Conservation (phyloP, 2,113 vertebrate genomes). For the Columba janthina region DNA sequence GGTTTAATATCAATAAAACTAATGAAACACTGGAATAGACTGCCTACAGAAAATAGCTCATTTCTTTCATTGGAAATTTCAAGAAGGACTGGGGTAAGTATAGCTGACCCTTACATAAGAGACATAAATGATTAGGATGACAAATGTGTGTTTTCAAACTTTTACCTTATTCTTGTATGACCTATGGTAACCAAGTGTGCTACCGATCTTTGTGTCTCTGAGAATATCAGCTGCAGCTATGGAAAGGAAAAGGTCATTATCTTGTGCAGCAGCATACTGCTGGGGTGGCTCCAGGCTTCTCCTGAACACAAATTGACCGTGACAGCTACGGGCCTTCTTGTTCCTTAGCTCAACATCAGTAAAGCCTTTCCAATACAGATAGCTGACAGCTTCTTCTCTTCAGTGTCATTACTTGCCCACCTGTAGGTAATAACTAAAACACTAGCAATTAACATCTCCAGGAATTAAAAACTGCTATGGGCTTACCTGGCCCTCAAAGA, state of each 20-base stretch:
- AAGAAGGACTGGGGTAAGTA: background rate
- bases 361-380: background rate
- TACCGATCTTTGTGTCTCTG: background rate
- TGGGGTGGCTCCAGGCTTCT: rapidly evolving
- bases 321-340: rapidly evolving
- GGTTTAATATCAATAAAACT: background rate
- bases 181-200: background rate
- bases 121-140: background rate
- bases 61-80: background rate
- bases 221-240: background rate
- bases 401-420: background rate
- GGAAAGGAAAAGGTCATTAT: background rate
- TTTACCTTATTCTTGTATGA: background rate
- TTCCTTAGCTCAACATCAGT: background rate
- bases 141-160: background rate
- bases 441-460: background rate
- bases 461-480: background rate
- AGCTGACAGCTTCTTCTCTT: background rate
- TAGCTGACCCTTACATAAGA: background rate
- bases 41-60: background rate
- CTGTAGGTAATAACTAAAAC: background rate
- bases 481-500: background rate
- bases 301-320: background rate
- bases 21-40: background rate
- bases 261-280: background rate